Base-by-base conservation (phyloP, 2,113 vertebrate genomes). In the Morone chrysops region DNA sequence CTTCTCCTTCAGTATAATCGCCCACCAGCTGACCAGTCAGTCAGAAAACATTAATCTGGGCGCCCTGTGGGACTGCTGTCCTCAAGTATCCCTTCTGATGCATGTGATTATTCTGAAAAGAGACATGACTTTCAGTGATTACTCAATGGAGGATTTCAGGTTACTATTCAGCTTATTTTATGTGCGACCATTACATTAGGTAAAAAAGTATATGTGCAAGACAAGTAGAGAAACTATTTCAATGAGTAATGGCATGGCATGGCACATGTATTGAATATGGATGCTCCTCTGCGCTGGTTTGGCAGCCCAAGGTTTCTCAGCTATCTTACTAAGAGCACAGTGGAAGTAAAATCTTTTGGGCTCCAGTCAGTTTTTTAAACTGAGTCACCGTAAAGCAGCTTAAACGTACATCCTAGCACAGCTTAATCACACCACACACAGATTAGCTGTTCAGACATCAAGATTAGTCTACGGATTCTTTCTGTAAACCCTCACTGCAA, bases 311-410 rank as follows among this genome's bases (percentile, higher is more conserved):
- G 2, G n/a, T 10, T 43, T 38, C 48, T 36, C 41, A 7, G 36
- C 61, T 40, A 6, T 74, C 48, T 68, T 48, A 61, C 31, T 40
- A 20, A 16, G n/a, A 40, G 66, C 59, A 61, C 45, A 22, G 31
- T 66, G 14, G 20, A 72, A 31, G 51, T 83, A 10, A 66, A 63
- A 45, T 17, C 9, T 13, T 11, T 47, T 56, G n/a, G 47, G 47
- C 43, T 79, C 11, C 16, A 56, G 9, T 75, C 54, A 3, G 13
- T 62, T 81, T 20, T 65, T 66, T 77, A 22, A 80, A 71, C 25
- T 59, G 65, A 69, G 73, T 77, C 74, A 84, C 48, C 45, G 38
- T 89, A 83, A 89, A 81, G 68, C 48, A 84, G 67, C 36, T 90
- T 78, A 90, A 85, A 84, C 17, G 45, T 75, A 77, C 77, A 82